A percentile compares a stretch with the other conserved stretches of the same genome.
Conservation (phyloP, 2,888 invertebrate genomes). For the Limnephilus rhombicus region DNA sequence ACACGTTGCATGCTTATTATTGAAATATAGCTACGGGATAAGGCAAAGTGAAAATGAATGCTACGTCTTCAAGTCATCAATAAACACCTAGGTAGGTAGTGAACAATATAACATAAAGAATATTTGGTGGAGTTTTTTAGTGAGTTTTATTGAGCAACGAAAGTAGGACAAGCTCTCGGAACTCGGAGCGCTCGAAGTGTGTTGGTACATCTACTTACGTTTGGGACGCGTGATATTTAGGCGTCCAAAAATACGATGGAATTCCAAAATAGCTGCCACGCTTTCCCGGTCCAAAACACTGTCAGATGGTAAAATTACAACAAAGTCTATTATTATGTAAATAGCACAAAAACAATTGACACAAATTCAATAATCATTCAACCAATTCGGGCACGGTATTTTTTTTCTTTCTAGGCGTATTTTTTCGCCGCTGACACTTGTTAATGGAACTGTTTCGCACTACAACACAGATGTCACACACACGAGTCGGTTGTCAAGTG, state of each 20-base stretch:
- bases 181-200: slow-evolving; percentile 10
- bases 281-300: slow-evolving; percentile 47
- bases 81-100: neutral
- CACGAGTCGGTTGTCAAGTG: slow-evolving; percentile 58
- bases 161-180: slow-evolving; percentile 46
- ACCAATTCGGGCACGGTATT: slow-evolving; percentile 53
- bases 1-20: neutral
- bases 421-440: slow-evolving; percentile 44
- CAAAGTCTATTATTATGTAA: slow-evolving; percentile 58
- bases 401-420: neutral
- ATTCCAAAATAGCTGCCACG: slow-evolving; percentile 55
- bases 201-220: slow-evolving; percentile 43
- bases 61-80: neutral
- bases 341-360: slow-evolving; percentile 63
- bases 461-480: slow-evolving; percentile 45
- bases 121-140: slow-evolving; percentile 18
- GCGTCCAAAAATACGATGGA: slow-evolving; percentile 43
- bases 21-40: neutral
- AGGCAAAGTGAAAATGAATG: neutral
- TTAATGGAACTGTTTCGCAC: slow-evolving; percentile 41
- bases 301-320: slow-evolving; percentile 51
- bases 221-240: slow-evolving; percentile 29
- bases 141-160: slow-evolving; percentile 14
- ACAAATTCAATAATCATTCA: slow-evolving; percentile 61
- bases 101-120: slow-evolving; percentile 11